A percentile compares a stretch with the other conserved stretches of the same genome.
Evolutionary conservation across 1,140 invertebrate genomes (phyloP).

Genomic region (Rhagoletis zephyria): DNA sequence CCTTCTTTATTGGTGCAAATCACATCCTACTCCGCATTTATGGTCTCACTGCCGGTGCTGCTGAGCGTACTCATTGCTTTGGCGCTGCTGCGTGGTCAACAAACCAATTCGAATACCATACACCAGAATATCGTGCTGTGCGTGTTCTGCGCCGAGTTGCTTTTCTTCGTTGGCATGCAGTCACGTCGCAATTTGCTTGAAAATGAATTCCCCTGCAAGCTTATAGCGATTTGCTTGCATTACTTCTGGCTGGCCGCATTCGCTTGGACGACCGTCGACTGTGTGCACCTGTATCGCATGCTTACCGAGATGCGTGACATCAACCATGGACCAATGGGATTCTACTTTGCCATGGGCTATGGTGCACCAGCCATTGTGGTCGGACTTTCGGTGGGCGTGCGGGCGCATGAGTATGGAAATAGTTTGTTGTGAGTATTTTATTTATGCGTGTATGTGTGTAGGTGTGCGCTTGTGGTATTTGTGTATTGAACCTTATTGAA

Average conservation of each 20-base stretch:
- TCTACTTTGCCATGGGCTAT: conserved; percentile 95
- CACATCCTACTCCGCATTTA: conserved; percentile 90
- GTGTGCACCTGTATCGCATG: conserved; percentile 93
- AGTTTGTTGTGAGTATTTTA: conserved; percentile 86
- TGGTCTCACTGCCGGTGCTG: conserved; percentile 86
- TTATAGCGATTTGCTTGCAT: conserved; percentile 92
- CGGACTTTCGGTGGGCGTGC: conserved; percentile 90
- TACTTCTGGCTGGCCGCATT: conserved; percentile 93
- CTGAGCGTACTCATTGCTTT: conserved; percentile 83
- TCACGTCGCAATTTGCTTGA: conserved; percentile 82
- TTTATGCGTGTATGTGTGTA: no score
- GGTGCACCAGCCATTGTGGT: conserved; percentile 94
- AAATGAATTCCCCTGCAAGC: conserved; percentile 89
- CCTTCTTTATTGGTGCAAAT: conserved; percentile 88
- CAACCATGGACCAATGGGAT: conserved; percentile 94
- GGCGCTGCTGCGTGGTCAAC: conserved; percentile 82
- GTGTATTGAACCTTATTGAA: background rate
- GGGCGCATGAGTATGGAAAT: conserved; percentile 96
- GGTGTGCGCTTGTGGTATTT: background rate
- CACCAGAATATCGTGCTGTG: conserved; percentile 93
- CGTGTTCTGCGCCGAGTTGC: conserved; percentile 86
- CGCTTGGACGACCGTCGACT: conserved; percentile 92
- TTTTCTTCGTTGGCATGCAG: conserved; percentile 91
- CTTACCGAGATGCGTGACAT: conserved; percentile 95
- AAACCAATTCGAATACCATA: conserved; percentile 94